A percentile compares a stretch with the other conserved stretches of the same genome.
Evolutionary conservation across 2,888 invertebrate genomes (phyloP).

Genomic region (Meiosimyza decipiens): DNA sequence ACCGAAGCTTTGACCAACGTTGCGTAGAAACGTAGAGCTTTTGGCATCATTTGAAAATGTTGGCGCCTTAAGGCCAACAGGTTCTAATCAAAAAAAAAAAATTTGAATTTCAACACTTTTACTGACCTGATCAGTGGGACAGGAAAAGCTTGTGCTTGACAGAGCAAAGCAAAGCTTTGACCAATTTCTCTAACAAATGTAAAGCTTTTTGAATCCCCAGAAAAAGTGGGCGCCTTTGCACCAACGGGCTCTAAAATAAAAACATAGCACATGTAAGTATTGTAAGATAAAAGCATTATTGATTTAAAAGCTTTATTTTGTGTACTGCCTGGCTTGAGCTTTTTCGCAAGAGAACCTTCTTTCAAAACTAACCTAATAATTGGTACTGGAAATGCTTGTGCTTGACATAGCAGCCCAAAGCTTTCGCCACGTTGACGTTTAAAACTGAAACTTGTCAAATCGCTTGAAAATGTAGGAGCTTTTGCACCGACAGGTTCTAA

Average conservation of each 20-base stretch:
- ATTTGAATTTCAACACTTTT: background rate
- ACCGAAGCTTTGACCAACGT: slow-evolving; percentile 17
- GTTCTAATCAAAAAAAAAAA: slow-evolving; percentile 60
- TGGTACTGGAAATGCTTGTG: slow-evolving; percentile 67
- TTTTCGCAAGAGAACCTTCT: background rate
- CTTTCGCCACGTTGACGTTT: slow-evolving; percentile 57
- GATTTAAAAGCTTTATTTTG: background rate
- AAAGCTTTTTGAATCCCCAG: slow-evolving; percentile 71
- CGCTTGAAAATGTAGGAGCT: slow-evolving; percentile 66
- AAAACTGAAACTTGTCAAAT: slow-evolving; percentile 60
- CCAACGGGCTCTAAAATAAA: slow-evolving; percentile 71
- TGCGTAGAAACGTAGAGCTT: slow-evolving; percentile 64
- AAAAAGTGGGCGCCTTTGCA: slow-evolving; percentile 71
- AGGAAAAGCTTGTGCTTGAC: slow-evolving; percentile 78
- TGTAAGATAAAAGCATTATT: background rate
- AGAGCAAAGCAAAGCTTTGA: slow-evolving; percentile 72
- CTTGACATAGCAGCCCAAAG: slow-evolving; percentile 69
- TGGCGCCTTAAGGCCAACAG: slow-evolving; percentile 69
- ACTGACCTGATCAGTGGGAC: slow-evolving; percentile 78
- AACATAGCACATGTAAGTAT: background rate
- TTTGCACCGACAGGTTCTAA: slow-evolving; percentile 67
- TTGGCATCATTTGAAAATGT: slow-evolving; percentile 69
- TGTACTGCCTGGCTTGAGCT: slow-evolving; percentile 18
- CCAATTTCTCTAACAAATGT: slow-evolving; percentile 67
- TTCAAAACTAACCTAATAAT: slow-evolving; percentile 51